These are phyloP conservation scores for Syrmaticus mikado DNA, from an alignment of 2,113 vertebrate genomes.

Conservation along the genomic window DNA sequence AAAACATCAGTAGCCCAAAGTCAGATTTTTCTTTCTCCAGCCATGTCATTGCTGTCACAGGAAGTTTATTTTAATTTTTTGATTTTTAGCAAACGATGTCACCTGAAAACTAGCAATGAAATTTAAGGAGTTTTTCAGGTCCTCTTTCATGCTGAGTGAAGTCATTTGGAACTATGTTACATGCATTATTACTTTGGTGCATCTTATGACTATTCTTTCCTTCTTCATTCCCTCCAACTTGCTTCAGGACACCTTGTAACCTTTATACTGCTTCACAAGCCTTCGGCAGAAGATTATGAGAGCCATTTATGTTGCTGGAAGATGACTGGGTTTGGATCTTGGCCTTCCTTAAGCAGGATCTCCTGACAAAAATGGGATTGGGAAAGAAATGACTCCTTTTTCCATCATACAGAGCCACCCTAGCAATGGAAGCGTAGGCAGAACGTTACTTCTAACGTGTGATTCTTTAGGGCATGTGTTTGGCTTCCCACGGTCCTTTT, in stretches of 20 bases:
- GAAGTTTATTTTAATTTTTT: conserved; percentile 32
- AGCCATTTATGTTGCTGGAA: conserved; percentile 66
- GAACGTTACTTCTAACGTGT: conserved; percentile 10
- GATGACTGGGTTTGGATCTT: conserved; percentile 74
- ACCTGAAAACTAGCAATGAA: conserved; percentile 18
- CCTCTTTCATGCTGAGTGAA: conserved; percentile 49
- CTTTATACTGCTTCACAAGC: conserved; percentile 67
- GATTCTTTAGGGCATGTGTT: neutral
- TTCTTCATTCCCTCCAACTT: conserved; percentile 70
- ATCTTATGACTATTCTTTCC: conserved; percentile 70
- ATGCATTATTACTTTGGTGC: conserved; percentile 28
- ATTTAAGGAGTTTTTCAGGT: conserved; percentile 46
- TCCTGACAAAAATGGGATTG: conserved; percentile 65
- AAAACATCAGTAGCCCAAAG: neutral
- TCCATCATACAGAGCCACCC: conserved; percentile 42
- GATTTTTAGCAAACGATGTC: conserved; percentile 20
- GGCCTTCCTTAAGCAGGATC: conserved; percentile 67
- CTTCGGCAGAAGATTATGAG: conserved; percentile 66
- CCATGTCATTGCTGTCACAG: neutral
- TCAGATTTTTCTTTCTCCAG: conserved; percentile 36
- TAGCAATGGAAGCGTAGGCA: conserved; percentile 61
- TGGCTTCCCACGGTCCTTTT: neutral
- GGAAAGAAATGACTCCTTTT: conserved; percentile 65
- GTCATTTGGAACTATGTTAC: conserved; percentile 61
- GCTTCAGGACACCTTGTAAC: conserved; percentile 69